Conservation (phyloP, 1,140 invertebrate genomes). For the Megalopta genalis region DNA sequence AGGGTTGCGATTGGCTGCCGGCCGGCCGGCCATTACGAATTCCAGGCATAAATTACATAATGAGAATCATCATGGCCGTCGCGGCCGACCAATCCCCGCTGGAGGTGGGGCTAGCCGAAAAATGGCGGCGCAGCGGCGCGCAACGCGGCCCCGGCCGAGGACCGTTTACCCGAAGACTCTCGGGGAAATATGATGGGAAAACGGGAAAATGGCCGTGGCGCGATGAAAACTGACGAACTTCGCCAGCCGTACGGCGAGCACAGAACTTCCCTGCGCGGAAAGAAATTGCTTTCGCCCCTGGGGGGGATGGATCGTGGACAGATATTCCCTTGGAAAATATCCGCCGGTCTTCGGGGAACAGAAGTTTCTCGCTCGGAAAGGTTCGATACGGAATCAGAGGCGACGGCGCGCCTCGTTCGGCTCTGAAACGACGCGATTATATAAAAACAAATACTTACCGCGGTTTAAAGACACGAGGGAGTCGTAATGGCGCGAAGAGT, state of each 20-base stretch:
- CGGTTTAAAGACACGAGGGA: neutral
- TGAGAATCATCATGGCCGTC: slow-evolving; percentile 76
- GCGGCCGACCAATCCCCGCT: slow-evolving; percentile 69
- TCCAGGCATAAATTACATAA: slow-evolving; percentile 74
- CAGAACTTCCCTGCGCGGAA: neutral
- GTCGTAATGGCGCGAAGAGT: neutral
- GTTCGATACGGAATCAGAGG: too few relatives aligned
- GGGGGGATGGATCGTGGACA: neutral
- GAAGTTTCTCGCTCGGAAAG: too few relatives aligned
- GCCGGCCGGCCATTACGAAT: slow-evolving; percentile 76
- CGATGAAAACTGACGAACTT: neutral
- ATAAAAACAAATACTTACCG: too few relatives aligned
- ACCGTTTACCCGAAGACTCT: too few relatives aligned
- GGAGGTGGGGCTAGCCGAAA: slow-evolving; percentile 66
- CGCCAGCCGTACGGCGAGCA: neutral
- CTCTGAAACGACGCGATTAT: too few relatives aligned
- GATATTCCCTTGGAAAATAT: too few relatives aligned
- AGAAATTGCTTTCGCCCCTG: neutral
- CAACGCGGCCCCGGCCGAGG: too few relatives aligned
- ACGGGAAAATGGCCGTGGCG: neutral
- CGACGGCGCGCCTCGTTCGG: too few relatives aligned
- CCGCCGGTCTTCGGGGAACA: too few relatives aligned
- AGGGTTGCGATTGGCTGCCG: slow-evolving; percentile 70
- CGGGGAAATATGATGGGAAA: neutral
- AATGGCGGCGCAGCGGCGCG: slow-evolving; percentile 57